A percentile compares a stretch with the other conserved stretches of the same genome.
Conservation (phyloP, 2,888 invertebrate genomes). For the Cataglyphis rosenhaueri region DNA sequence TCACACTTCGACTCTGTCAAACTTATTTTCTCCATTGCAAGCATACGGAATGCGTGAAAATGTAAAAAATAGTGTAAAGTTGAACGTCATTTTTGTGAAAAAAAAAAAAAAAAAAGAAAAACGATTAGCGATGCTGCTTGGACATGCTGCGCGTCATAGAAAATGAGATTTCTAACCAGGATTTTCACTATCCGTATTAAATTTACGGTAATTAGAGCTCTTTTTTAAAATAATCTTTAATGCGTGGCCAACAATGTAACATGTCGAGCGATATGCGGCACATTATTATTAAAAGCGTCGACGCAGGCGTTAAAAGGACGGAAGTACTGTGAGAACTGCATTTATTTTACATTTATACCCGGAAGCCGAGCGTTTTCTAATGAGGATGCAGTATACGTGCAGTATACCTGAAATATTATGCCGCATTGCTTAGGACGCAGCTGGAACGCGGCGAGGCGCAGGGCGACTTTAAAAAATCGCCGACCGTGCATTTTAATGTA, state of each 20-base stretch:
- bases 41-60: slow-evolving; percentile 61
- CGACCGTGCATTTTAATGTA: slow-evolving; percentile 53
- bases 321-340: slow-evolving; percentile 11
- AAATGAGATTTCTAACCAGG: slow-evolving; percentile 9
- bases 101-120: not conserved
- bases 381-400: slow-evolving; percentile 44
- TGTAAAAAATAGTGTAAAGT: not conserved
- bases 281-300: slow-evolving; percentile 49
- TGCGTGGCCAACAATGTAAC: not conserved
- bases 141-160: not conserved
- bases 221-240: slow-evolving; percentile 37
- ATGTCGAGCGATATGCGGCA: slow-evolving; percentile 11
- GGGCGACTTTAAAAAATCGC: slow-evolving; percentile 51
- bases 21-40: slow-evolving; percentile 68
- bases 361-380: slow-evolving; percentile 45
- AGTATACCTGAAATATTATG: slow-evolving; percentile 42
- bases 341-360: slow-evolving; percentile 46
- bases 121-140: not conserved
- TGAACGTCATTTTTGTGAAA: too few species aligned
- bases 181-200: slow-evolving; percentile 21
- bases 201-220: slow-evolving; percentile 29
- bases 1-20: slow-evolving; percentile 47
- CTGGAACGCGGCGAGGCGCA: slow-evolving; percentile 32
- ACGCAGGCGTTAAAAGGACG: slow-evolving; percentile 15
- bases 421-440: slow-evolving; percentile 52